Percentiles rank a stretch among this genome's conserved stretches.
phyloP scores from a whole-genome alignment of 1,140 invertebrate species.

The Magallana ariakensis region DNA sequence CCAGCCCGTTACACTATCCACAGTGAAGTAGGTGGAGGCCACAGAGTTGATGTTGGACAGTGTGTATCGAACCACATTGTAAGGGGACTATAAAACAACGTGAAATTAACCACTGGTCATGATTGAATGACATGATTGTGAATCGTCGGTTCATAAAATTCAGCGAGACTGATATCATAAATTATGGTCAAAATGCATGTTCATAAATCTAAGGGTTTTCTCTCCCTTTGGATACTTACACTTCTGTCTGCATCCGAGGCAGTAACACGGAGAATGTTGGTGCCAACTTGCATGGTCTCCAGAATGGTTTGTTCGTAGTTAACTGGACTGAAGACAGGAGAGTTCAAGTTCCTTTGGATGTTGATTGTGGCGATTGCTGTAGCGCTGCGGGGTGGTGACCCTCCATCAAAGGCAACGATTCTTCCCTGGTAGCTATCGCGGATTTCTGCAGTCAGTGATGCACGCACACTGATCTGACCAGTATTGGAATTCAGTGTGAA shows the following conservation, averaged over 20 bases:
- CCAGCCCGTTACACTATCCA: conserved; percentile 49
- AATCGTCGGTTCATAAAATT: too few species aligned
- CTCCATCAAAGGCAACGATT: conserved; percentile 55
- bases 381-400: conserved; percentile 55
- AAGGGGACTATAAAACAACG: conserved; percentile 63
- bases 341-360: conserved; percentile 66
- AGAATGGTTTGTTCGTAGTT: conserved; percentile 64
- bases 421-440: conserved; percentile 50
- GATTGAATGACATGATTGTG: too few species aligned
- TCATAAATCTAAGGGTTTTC: too few species aligned
- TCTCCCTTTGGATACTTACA: conserved; percentile 39
- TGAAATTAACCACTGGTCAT: neutral
- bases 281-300: conserved; percentile 60
- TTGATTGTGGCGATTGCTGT: conserved; percentile 61
- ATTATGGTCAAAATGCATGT: too few species aligned
- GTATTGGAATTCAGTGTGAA: conserved; percentile 54
- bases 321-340: conserved; percentile 60
- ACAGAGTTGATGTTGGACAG: conserved; percentile 42
- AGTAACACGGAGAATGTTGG: conserved; percentile 61
- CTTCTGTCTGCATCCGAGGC: conserved; percentile 68
- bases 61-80: conserved; percentile 61
- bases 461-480: conserved; percentile 56
- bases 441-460: conserved; percentile 48
- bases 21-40: conserved; percentile 47
- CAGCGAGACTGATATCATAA: too few species aligned